phyloP scores from a whole-genome alignment of 1,140 invertebrate genomes.

The Tetragonula clypearis region DNA sequence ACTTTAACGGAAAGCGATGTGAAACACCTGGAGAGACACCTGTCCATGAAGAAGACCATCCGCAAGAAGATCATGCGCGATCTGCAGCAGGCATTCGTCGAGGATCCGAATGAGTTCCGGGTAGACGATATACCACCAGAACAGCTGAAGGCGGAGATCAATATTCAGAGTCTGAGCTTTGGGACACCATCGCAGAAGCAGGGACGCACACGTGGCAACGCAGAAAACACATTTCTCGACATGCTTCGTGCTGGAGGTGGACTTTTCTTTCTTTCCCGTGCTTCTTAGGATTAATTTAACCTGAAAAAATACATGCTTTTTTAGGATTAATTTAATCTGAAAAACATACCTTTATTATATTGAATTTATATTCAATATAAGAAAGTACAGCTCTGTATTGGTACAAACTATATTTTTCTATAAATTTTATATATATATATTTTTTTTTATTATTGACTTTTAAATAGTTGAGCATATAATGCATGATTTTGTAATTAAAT shows the following conservation, averaged over 20 bases:
- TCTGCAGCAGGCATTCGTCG: slow-evolving; percentile 88
- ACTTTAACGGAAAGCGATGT: slow-evolving; percentile 86
- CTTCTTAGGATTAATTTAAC: neutral
- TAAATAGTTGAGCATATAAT: too few relatives aligned
- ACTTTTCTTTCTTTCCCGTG: neutral
- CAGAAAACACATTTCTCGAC: slow-evolving; percentile 87
- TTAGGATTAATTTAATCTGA: too few relatives aligned
- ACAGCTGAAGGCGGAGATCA: slow-evolving; percentile 86
- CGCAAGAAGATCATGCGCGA: slow-evolving; percentile 93
- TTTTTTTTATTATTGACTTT: too few relatives aligned
- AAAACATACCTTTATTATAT: too few relatives aligned
- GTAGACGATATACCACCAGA: slow-evolving; percentile 86
- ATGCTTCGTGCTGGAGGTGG: slow-evolving; percentile 84
- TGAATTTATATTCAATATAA: too few relatives aligned
- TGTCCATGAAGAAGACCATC: slow-evolving; percentile 94
- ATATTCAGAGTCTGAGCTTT: slow-evolving; percentile 86
- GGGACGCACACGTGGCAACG: slow-evolving; percentile 81
- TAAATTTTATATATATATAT: too few relatives aligned
- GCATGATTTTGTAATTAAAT: too few relatives aligned
- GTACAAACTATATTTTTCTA: too few relatives aligned
- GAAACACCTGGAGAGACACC: slow-evolving; percentile 89
- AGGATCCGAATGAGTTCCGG: slow-evolving; percentile 88
- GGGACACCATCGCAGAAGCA: slow-evolving; percentile 78
- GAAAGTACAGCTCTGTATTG: too few relatives aligned
- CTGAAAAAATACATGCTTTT: neutral